A percentile compares a stretch with the other conserved stretches of the same genome.
Evolutionary conservation across 2,113 vertebrate species (phyloP).

Genomic region (Eretmochelys imbricata): DNA sequence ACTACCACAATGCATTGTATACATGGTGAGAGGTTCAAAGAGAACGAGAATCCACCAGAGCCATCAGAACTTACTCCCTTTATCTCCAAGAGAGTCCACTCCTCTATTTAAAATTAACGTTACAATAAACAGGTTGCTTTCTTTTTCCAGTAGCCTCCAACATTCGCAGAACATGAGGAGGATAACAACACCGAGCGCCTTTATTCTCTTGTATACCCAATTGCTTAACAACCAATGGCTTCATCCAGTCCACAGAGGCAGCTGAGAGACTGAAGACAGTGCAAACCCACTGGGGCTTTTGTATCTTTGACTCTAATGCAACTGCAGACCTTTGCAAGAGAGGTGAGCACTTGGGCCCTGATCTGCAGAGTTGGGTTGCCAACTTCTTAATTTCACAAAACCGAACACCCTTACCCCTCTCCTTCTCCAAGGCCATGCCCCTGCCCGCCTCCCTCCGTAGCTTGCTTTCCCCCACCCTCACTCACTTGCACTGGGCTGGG

Average conservation of each 20-base stretch:
- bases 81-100: neutral
- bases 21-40: neutral
- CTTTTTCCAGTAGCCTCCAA: neutral
- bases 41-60: neutral
- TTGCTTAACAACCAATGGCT: neutral
- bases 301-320: neutral
- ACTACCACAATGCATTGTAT: neutral
- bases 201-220: neutral
- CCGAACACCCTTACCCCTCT: too few species aligned
- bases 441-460: too few species aligned
- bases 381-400: too few species aligned
- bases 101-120: neutral
- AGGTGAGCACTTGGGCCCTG: neutral
- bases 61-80: neutral
- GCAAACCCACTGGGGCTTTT: neutral
- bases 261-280: neutral
- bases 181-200: neutral
- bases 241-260: neutral
- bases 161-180: neutral
- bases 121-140: neutral
- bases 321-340: neutral
- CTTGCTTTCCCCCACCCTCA: too few species aligned
- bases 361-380: neutral
- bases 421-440: too few species aligned
- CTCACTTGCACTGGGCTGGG: too few species aligned